Evolutionary conservation across 2,113 vertebrate species (phyloP).

Genomic region (Catharus minimus): DNA sequence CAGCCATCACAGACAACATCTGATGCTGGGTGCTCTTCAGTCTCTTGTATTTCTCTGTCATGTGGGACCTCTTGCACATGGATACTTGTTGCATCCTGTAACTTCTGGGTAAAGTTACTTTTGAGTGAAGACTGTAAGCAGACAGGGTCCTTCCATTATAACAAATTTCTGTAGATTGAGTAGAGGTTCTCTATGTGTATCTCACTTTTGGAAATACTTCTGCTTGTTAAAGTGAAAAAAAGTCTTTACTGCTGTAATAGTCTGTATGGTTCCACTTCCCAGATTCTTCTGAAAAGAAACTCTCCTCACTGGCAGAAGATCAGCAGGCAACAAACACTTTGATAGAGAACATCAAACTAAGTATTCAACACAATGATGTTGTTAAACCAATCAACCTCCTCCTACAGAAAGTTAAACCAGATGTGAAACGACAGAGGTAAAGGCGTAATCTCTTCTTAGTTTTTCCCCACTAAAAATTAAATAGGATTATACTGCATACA

Average conservation of each 20-base stretch:
- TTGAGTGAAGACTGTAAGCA: neutral
- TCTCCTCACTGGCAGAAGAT: slow-evolving; percentile 76
- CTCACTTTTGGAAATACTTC: neutral
- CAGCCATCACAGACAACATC: neutral
- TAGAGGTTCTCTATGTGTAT: neutral
- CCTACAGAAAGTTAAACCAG: slow-evolving; percentile 76
- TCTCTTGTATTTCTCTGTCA: neutral
- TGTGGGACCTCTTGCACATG: neutral
- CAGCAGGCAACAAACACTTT: slow-evolving; percentile 83
- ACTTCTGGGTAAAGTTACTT: neutral
- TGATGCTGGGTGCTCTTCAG: neutral
- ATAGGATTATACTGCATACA: neutral
- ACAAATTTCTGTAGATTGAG: neutral
- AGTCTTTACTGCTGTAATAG: neutral
- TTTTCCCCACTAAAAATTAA: neutral
- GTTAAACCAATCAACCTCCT: slow-evolving; percentile 88
- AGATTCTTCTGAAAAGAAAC: slow-evolving; percentile 84
- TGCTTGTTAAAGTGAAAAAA: neutral
- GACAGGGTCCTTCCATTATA: neutral
- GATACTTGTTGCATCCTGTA: neutral
- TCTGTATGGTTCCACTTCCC: neutral
- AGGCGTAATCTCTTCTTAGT: neutral
- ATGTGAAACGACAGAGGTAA: slow-evolving; percentile 88
- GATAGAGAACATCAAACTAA: slow-evolving; percentile 87
- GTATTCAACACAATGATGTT: slow-evolving; percentile 92